Conservation (phyloP, 2,797 vertebrate species). For the Varecia variegata region DNA sequence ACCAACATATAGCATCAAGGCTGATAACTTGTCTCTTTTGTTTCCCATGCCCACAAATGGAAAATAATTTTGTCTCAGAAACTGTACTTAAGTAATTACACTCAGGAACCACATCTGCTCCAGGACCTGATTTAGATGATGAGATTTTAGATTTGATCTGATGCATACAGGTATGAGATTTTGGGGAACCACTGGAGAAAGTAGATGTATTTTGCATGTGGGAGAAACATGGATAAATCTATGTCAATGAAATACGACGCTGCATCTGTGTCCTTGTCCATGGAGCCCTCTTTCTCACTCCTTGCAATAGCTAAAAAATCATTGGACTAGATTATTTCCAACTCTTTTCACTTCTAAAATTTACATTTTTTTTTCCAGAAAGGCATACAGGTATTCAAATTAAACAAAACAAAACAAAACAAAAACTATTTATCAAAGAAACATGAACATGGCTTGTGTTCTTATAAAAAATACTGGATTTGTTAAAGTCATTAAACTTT, state of each 20-base stretch:
- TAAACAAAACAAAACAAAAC: not conserved
- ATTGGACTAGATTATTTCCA: not conserved
- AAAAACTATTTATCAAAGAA: not conserved
- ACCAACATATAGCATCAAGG: not conserved
- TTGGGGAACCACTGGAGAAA: not conserved
- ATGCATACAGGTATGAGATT: not conserved
- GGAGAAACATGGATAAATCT: not conserved
- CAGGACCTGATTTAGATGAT: not conserved
- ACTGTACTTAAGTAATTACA: not conserved
- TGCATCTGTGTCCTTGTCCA: not conserved
- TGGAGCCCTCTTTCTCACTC: not conserved
- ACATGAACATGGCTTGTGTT: not conserved
- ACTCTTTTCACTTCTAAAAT: not conserved
- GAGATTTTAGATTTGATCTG: not conserved
- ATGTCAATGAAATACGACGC: rapidly evolving
- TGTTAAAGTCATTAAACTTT: not conserved
- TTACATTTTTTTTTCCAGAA: not conserved
- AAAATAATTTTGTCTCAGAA: not conserved
- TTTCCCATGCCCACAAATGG: not conserved
- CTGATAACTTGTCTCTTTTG: not conserved
- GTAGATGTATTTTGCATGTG: not conserved
- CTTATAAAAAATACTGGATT: not conserved
- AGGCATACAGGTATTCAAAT: not conserved
- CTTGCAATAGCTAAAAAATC: not conserved
- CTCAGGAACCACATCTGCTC: not conserved